Evolutionary conservation across 1,140 invertebrate species (phyloP).

Genomic region (Schlechtendalia chinensis): DNA sequence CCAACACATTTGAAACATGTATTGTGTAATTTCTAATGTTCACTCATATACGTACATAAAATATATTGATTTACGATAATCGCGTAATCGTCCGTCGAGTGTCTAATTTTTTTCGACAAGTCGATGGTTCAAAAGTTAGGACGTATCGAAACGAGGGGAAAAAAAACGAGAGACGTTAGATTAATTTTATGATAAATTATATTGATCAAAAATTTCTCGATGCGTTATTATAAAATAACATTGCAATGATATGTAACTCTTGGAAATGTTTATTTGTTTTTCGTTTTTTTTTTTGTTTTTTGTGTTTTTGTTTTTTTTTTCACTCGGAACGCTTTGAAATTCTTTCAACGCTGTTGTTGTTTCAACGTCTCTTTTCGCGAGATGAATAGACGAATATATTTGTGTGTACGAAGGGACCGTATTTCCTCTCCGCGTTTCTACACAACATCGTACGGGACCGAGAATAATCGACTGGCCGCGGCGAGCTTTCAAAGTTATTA

Average conservation of each 20-base stretch:
- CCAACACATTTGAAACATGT: too few relatives aligned
- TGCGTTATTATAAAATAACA: not conserved
- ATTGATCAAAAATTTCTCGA: too few relatives aligned
- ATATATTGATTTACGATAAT: too few relatives aligned
- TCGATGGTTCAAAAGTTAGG: not conserved
- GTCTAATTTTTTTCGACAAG: not conserved
- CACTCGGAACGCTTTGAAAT: not conserved
- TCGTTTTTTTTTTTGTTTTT: not conserved
- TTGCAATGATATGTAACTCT: not conserved
- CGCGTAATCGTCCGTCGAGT: too few relatives aligned
- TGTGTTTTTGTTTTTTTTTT: not conserved
- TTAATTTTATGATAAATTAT: too few relatives aligned
- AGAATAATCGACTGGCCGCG: not conserved
- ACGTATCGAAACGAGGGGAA: too few relatives aligned
- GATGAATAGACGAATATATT: not conserved
- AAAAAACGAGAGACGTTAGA: too few relatives aligned
- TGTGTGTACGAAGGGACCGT: not conserved
- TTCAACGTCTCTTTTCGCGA: not conserved
- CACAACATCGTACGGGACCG: not conserved
- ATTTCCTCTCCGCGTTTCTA: too few relatives aligned
- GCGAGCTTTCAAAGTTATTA: conserved; percentile 32
- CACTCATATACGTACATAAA: too few relatives aligned
- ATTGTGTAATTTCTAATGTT: too few relatives aligned
- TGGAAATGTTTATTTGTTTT: not conserved
- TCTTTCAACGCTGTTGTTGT: not conserved